Conservation (phyloP, 2,888 invertebrate genomes). For the Chymomyza procnemis region DNA sequence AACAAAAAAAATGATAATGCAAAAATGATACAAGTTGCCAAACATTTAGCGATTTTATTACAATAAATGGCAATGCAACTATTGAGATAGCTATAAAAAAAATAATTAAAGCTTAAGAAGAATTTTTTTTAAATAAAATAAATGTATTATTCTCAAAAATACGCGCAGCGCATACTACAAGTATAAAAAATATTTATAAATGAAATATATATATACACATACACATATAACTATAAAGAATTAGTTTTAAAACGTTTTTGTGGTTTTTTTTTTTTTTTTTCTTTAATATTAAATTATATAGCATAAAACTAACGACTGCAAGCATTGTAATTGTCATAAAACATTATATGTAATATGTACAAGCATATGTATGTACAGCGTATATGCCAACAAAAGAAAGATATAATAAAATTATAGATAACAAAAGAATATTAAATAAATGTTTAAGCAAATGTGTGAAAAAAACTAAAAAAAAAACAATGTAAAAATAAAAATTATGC, state of each 20-base stretch:
- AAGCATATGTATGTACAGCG: background rate
- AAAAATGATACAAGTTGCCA: constrained; percentile 14
- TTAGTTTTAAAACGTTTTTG: constrained; percentile 9
- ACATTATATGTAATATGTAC: constrained; percentile 7
- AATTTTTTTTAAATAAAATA: constrained; percentile 34
- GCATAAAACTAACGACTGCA: constrained; percentile 56
- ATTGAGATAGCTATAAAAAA: constrained; percentile 36
- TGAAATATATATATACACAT: constrained; percentile 9
- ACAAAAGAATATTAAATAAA: constrained; percentile 35
- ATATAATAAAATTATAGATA: constrained; percentile 9
- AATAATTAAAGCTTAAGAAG: constrained; percentile 36
- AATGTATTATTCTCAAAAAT: background rate
- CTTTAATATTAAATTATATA: constrained; percentile 35
- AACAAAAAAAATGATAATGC: too few relatives aligned
- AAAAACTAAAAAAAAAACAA: constrained; percentile 20
- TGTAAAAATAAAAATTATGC: constrained; percentile 17
- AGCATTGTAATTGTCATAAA: constrained; percentile 49
- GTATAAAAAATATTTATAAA: constrained; percentile 26
- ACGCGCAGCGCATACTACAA: constrained; percentile 29
- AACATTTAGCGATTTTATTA: constrained; percentile 54
- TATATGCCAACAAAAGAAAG: constrained; percentile 10
- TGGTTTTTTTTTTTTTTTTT: constrained; percentile 20
- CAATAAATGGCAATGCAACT: constrained; percentile 37
- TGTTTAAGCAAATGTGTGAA: constrained; percentile 28
- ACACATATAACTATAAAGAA: constrained; percentile 10